Evolutionary conservation across 2,113 vertebrate species (phyloP).

Genomic region (Ceyx margarethae): DNA sequence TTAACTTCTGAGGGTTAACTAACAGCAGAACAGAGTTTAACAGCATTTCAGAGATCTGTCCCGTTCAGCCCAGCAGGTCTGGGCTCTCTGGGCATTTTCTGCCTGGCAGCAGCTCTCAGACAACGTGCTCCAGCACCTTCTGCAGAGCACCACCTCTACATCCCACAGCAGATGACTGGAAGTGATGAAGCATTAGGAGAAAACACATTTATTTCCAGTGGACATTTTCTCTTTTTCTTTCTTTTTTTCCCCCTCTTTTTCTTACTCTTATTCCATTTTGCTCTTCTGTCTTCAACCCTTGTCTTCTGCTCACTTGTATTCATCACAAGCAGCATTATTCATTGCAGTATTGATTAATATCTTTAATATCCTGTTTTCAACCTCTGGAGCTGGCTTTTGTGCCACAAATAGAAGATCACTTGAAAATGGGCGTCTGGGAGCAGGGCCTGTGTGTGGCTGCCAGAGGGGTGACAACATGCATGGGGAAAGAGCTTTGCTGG

Average conservation of each 20-base stretch:
- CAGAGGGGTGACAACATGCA: not conserved
- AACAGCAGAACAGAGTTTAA: not conserved
- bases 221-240: not conserved
- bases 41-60: not conserved
- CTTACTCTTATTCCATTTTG: not conserved
- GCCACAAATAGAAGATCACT: not conserved
- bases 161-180: not conserved
- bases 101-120: not conserved
- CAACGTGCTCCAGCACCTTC: not conserved
- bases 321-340: not conserved
- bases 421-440: fast-evolving
- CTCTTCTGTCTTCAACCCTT: not conserved
- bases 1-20: not conserved
- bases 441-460: fast-evolving
- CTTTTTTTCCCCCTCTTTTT: not conserved
- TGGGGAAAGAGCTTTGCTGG: fast-evolving
- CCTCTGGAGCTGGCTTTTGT: not conserved
- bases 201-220: not conserved
- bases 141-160: not conserved
- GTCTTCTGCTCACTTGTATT: not conserved
- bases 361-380: constrained; percentile 38
- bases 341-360: constrained; percentile 7
- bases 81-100: not conserved
- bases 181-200: not conserved
- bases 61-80: fast-evolving